Base-by-base conservation (phyloP, 2,888 invertebrate species). In the Tolmerus cingulatus region DNA sequence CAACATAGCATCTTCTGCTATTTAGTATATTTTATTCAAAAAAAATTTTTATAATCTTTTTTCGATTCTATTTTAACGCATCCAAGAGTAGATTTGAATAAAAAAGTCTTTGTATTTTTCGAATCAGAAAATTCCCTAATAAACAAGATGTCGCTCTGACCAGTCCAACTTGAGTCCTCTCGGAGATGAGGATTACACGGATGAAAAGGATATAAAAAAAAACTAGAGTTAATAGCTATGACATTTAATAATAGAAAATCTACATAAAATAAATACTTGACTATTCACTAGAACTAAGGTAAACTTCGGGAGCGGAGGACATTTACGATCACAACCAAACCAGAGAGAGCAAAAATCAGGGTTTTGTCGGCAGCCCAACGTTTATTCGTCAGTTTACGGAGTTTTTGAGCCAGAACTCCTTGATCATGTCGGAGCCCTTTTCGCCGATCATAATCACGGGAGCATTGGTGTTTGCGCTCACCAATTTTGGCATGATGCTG, bases 381-480 rank as follows among this genome's bases (percentile, higher is more conserved):
- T 14, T 5, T 34, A 14, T 55, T 34, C 34, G 16, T 87, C 89
- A 90, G 88, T 90, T 93, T 91, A 91, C 91, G 0, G 91, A 91
- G 88, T 94, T 93, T 89, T 95, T 95, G 87, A 96, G 92, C 97
- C 97, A 97, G 91, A 94, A 96, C 89, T 96, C 95, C 91, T 97
- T 97, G 81, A 98, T 96, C 94, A 98, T 94, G 90, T 98, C 97
- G 12, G 97, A 94, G 0, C 96, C 97, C 91, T 97, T 98, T 91
- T 98, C 98, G 0, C 95, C 98, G 78, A 98, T 96, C 97, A 98
- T 98, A 43, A 98, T 97, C 0, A 95, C 95, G 0, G 97, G 97
- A 0, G 97, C 97, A 90, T 97, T 97, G 0, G 97, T 97, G 89
- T 97, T 97, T 0, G 97, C 97, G 89, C 96, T 97, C 0, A 97